A percentile compares a stretch with the other conserved stretches of the same genome.
phyloP scores from a whole-genome alignment of 2,888 invertebrate species.

The Drosophila nigricruria region DNA sequence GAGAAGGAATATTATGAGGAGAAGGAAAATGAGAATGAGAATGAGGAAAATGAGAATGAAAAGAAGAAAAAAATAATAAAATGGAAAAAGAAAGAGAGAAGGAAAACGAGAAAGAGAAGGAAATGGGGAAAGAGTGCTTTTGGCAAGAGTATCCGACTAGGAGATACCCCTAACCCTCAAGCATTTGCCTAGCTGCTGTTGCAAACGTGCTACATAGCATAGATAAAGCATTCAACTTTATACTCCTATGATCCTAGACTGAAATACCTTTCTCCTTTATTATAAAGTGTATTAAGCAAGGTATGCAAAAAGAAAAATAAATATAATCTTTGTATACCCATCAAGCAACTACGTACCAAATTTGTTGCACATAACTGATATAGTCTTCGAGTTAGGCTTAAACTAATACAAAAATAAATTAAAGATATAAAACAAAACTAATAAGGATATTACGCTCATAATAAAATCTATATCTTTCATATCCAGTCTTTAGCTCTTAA shows the following conservation, averaged over 20 bases:
- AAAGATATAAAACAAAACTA: too few relatives aligned
- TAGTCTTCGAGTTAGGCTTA: background rate
- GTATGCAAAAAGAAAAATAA: background rate
- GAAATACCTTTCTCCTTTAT: background rate
- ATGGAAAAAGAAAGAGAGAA: background rate
- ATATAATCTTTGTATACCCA: background rate
- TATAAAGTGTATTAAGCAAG: background rate
- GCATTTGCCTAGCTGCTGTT: background rate
- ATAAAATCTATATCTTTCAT: too few relatives aligned
- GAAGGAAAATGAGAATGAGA: too few relatives aligned
- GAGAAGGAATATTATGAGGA: too few relatives aligned
- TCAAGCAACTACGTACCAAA: background rate
- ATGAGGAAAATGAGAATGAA: too few relatives aligned
- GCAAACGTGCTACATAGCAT: too few relatives aligned
- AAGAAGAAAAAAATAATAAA: background rate
- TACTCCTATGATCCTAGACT: background rate
- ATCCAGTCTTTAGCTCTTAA: background rate
- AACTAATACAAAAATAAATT: background rate
- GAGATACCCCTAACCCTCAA: background rate
- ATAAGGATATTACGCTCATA: background rate
- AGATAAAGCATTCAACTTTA: background rate
- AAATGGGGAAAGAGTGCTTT: background rate
- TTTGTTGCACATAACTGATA: background rate
- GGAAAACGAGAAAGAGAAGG: background rate
- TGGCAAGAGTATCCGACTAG: background rate